Evolutionary conservation across 2,888 invertebrate genomes (phyloP).

Genomic region (Agriopis aurantiaria): DNA sequence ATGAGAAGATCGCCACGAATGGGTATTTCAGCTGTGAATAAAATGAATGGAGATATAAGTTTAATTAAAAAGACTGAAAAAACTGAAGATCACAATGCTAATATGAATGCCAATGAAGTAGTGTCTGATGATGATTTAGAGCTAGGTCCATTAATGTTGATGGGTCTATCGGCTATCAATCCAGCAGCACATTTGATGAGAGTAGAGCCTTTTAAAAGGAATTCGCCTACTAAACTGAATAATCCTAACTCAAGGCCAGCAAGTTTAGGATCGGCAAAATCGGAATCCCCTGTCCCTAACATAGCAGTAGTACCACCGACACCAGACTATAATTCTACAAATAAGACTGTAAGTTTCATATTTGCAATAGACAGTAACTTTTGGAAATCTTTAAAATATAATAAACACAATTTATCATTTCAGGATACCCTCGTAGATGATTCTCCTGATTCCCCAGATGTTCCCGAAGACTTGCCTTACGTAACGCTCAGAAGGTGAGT

Average conservation of each 20-base stretch:
- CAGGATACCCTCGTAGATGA: conserved; percentile 87
- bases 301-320: conserved; percentile 92
- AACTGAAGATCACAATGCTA: conserved; percentile 72
- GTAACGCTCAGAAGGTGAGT: conserved; percentile 88
- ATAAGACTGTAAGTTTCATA: conserved; percentile 75
- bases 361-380: neutral
- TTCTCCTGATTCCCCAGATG: conserved; percentile 89
- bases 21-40: conserved; percentile 80
- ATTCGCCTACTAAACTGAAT: conserved; percentile 59
- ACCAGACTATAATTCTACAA: conserved; percentile 85
- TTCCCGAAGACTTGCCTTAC: conserved; percentile 91
- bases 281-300: conserved; percentile 87
- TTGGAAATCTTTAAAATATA: neutral
- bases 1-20: conserved; percentile 77
- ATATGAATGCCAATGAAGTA: conserved; percentile 63
- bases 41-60: conserved; percentile 82
- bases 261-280: conserved; percentile 73
- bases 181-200: conserved; percentile 87
- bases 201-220: conserved; percentile 85
- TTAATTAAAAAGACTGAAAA: conserved; percentile 77
- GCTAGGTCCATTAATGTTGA: conserved; percentile 88
- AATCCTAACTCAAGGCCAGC: conserved; percentile 79
- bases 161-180: conserved; percentile 88
- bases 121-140: conserved; percentile 87
- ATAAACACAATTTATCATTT: conserved; percentile 29